Conservation (phyloP, 2,797 vertebrate genomes). For the Microctenopoma lineatum region DNA sequence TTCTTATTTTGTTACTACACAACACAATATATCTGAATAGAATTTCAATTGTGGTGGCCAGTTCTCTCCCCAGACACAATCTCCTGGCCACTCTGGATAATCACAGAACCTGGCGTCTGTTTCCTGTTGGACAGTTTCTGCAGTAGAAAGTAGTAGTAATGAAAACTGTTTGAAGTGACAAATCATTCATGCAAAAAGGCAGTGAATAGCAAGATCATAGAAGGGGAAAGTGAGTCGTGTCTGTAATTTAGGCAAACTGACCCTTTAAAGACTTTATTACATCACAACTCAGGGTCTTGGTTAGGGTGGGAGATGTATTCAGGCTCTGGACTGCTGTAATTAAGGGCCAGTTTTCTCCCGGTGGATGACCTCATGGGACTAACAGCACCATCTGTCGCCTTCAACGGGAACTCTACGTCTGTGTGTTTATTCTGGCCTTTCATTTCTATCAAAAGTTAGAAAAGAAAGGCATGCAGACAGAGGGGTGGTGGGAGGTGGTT, state of each 20-base stretch:
- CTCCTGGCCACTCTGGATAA: too few relatives aligned
- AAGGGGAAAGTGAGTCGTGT: not conserved
- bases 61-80: too few relatives aligned
- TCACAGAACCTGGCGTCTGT: too few relatives aligned
- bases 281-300: conserved; percentile 16
- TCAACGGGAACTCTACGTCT: conserved; percentile 23
- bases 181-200: not conserved
- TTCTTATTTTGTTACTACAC: too few relatives aligned
- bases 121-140: too few relatives aligned
- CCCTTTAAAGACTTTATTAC: conserved; percentile 12
- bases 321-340: conserved; percentile 33
- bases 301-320: conserved; percentile 20
- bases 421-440: conserved; percentile 59
- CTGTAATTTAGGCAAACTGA: conserved; percentile 12
- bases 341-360: conserved; percentile 25
- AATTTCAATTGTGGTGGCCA: too few relatives aligned
- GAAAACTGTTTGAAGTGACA: too few relatives aligned
- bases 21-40: too few relatives aligned
- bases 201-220: conserved; percentile 1
- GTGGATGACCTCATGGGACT: conserved; percentile 34
- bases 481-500: conserved; percentile 28
- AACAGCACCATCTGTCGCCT: conserved; percentile 63
- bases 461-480: conserved; percentile 73
- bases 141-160: too few relatives aligned
- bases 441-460: conserved; percentile 72